These are phyloP conservation scores for Craniophora ligustri DNA, from an alignment of 2,888 invertebrate genomes.

Conservation along the genomic window DNA sequence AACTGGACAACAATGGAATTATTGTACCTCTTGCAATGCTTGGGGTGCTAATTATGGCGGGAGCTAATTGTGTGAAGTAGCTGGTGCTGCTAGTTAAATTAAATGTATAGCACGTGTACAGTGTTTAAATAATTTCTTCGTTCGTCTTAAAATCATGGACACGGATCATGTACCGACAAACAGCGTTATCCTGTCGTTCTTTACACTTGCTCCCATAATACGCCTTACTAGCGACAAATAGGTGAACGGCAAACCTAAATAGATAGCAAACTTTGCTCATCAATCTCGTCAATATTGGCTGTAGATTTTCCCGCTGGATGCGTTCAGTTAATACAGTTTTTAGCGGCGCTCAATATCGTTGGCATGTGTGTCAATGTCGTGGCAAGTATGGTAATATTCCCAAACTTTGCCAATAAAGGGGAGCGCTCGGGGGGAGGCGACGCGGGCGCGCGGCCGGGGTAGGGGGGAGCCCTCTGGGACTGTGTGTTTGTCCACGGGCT, in stretches of 20 bases:
- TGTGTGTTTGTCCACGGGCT: slow-evolving; percentile 47
- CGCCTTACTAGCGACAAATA: slow-evolving; percentile 17
- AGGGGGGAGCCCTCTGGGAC: not conserved
- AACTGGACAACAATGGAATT: not conserved
- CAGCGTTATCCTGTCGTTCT: not conserved
- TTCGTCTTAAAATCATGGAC: slow-evolving; percentile 1
- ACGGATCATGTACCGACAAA: too few species aligned
- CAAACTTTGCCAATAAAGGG: slow-evolving; percentile 69
- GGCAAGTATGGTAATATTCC: slow-evolving; percentile 64
- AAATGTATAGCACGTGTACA: slow-evolving; percentile 1
- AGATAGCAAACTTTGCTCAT: slow-evolving; percentile 40
- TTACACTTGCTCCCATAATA: not conserved
- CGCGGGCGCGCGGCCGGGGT: too few species aligned
- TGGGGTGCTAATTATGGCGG: not conserved
- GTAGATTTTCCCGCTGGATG: slow-evolving; percentile 36
- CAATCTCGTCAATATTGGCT: slow-evolving; percentile 43
- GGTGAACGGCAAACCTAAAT: slow-evolving; percentile 14
- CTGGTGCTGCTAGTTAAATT: not conserved
- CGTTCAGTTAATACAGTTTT: slow-evolving; percentile 52
- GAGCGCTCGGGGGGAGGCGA: slow-evolving; percentile 13
- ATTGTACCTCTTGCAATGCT: not conserved
- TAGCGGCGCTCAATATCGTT: slow-evolving; percentile 49
- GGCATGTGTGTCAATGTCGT: slow-evolving; percentile 66
- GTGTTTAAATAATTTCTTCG: not conserved
- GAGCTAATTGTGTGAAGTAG: not conserved